Evolutionary conservation across 2,797 vertebrate genomes (phyloP).

Genomic region (Danio kyathit): DNA sequence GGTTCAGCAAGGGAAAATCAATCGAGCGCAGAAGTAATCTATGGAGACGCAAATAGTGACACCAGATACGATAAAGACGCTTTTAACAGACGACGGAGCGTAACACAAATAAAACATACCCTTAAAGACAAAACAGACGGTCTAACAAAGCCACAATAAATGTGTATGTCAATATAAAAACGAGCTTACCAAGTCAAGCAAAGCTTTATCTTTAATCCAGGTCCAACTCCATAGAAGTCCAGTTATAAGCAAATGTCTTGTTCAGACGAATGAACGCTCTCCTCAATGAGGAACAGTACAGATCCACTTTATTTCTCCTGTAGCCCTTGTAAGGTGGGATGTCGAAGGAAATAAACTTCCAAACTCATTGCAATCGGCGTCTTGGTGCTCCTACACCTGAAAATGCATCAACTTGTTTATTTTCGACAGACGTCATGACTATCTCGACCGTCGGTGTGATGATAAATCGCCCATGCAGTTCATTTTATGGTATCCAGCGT

Average conservation of each 20-base stretch:
- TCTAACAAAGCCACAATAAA: not conserved
- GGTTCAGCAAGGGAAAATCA: conserved; percentile 42
- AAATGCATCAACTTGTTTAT: conserved; percentile 39
- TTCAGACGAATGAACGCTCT: conserved; percentile 9
- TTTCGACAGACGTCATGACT: conserved; percentile 45
- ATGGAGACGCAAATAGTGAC: conserved; percentile 50
- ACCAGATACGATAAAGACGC: conserved; percentile 33
- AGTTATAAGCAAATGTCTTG: conserved; percentile 30
- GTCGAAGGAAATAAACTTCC: conserved; percentile 31
- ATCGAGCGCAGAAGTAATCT: conserved; percentile 53
- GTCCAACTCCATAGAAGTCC: conserved; percentile 54
- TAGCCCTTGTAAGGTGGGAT: not conserved
- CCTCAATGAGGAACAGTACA: not conserved
- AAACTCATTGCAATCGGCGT: conserved; percentile 40
- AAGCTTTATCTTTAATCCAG: conserved; percentile 44
- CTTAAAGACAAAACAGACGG: not conserved
- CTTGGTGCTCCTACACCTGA: conserved; percentile 3
- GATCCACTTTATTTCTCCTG: conserved; percentile 13
- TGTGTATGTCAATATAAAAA: not conserved
- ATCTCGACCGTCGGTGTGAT: not conserved
- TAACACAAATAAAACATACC: not conserved
- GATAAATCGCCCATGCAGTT: not conserved
- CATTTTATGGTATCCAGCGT: not conserved
- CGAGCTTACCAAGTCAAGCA: conserved; percentile 22
- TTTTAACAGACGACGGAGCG: not conserved